Conservation (phyloP, 2,888 invertebrate species). For the Synergus japonicus region DNA sequence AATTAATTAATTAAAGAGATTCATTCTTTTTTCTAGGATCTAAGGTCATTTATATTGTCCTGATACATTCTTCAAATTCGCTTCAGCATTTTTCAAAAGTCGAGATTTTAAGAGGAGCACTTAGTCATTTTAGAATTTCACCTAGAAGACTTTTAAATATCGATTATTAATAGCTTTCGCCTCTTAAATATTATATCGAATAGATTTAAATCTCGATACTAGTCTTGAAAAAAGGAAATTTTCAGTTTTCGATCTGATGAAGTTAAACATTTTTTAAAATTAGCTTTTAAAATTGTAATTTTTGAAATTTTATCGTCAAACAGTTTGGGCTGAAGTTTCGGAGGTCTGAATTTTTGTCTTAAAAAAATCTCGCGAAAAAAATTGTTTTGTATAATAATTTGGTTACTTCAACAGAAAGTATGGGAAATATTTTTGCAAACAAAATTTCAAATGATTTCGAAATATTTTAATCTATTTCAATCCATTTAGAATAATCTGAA, state of each 20-base stretch:
- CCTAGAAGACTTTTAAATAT: slow-evolving; percentile 23
- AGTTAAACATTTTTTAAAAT: not conserved
- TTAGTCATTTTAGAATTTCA: slow-evolving; percentile 7
- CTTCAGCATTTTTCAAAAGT: slow-evolving; percentile 43
- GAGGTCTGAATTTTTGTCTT: too few species aligned
- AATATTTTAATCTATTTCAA: too few species aligned
- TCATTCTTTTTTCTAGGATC: slow-evolving; percentile 6
- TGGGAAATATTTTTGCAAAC: too few species aligned
- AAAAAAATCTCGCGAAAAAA: too few species aligned
- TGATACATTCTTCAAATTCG: slow-evolving; percentile 33
- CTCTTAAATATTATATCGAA: slow-evolving; percentile 14
- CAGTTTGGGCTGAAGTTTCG: not conserved
- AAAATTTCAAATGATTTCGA: too few species aligned
- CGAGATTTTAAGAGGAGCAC: not conserved
- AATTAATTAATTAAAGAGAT: not conserved
- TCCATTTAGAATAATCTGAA: too few species aligned
- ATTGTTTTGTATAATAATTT: too few species aligned
- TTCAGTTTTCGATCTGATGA: not conserved
- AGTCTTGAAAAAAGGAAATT: not conserved
- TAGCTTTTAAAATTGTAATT: not conserved
- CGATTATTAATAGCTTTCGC: slow-evolving; percentile 7
- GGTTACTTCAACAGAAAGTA: too few species aligned
- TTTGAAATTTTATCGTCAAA: not conserved
- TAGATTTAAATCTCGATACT: slow-evolving; percentile 5
- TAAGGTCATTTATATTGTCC: slow-evolving; percentile 10